phyloP scores from a whole-genome alignment of 2,797 vertebrate species.

The Sus cebifrons region DNA sequence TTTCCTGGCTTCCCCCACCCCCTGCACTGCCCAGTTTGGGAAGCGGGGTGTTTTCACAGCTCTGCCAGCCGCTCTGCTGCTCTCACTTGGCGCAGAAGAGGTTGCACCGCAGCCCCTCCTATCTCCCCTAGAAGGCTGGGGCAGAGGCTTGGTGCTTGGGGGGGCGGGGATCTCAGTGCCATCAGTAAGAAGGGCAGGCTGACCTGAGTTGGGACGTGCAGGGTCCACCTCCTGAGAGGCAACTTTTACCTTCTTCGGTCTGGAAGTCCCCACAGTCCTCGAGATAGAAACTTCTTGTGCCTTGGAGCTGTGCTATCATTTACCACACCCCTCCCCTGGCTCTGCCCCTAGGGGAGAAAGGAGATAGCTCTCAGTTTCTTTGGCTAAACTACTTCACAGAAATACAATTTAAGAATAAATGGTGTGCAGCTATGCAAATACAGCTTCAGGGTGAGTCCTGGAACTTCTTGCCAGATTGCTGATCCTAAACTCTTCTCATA shows the following conservation, averaged over 20 bases:
- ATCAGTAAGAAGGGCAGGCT: background rate
- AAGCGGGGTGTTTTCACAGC: slow-evolving; percentile 66
- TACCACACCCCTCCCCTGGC: background rate
- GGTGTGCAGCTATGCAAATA: background rate
- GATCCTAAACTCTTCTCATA: background rate
- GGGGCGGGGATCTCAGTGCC: background rate
- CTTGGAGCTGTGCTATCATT: background rate
- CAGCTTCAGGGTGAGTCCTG: background rate
- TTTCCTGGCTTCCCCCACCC: background rate
- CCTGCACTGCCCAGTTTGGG: slow-evolving; percentile 4
- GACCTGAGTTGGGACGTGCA: background rate
- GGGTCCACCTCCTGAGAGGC: background rate
- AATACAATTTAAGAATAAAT: background rate
- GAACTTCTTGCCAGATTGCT: background rate
- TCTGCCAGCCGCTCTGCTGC: slow-evolving; percentile 42
- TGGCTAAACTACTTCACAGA: background rate
- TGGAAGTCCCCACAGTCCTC: background rate
- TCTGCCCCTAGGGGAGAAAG: background rate
- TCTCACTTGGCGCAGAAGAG: slow-evolving; percentile 34
- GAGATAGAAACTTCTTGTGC: slow-evolving; percentile 64
- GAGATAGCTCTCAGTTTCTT: background rate
- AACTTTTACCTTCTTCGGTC: slow-evolving; percentile 38
- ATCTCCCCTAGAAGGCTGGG: background rate
- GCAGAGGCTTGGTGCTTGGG: background rate
- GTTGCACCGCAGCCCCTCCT: background rate